Evolutionary conservation across 2,797 vertebrate species (phyloP), one percentile per base, ranked within the genome.

Genomic region (Chrosomus eos): DNA sequence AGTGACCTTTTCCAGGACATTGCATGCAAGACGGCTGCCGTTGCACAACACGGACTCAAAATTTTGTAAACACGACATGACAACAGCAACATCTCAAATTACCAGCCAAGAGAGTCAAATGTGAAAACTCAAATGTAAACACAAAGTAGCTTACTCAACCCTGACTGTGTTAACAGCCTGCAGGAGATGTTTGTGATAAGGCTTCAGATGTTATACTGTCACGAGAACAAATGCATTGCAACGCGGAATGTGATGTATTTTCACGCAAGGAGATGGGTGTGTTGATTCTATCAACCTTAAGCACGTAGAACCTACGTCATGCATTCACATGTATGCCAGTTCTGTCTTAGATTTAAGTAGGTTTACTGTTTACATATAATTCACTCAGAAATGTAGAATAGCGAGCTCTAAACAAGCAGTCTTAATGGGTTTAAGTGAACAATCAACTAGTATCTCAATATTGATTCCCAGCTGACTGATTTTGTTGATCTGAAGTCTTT

Each of bases 11-110:
- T 87, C 55, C 60, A 31, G 64, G 68, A 67, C 88, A 79, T 87
- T n/a, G 55, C 80, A 83, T 77, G 67, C 62, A 75, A 85, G 74
- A 67, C 33, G 74, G 36, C 19, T 33, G 4, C 9, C 16, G 81
- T 94, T 94, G 90, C 89, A 89, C 91, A 94, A 93, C 90, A 81
- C 43, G 83, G 60, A 86, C 19, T 60, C 79, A 70, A 51, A 26
- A 87, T 71, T 89, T 87, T 85, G 88, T 84, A 83, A 91, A 91
- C 91, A 91, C 68, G 80, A 90, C 88, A 91, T 88, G 87, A 90
- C 88, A 91, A 88, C 86, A 89, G 83, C 91, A 86, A 38, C 77
- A 84, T 89, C 91, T 93, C 89, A n/a, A 82, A 90, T 94, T 93
- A 87, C 92, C 74, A 82, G 80, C 85, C 78, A 78, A 80, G 79